phyloP scores from a whole-genome alignment of 2,888 invertebrate species.

The Heteropelma amictum region DNA sequence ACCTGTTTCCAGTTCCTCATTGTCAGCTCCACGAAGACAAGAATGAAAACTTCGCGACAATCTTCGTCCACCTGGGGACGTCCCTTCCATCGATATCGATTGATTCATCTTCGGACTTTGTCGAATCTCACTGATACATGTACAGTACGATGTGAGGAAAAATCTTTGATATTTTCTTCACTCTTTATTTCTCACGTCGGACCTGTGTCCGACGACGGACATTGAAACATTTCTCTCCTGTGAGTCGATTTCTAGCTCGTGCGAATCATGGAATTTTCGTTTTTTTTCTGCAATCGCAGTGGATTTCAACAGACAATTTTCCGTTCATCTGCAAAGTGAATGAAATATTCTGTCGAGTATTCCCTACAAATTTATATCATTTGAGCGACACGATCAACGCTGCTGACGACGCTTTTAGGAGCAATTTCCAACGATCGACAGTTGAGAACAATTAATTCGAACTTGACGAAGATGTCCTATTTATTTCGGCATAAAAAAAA shows the following conservation, averaged over 20 bases:
- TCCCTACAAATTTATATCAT: neutral
- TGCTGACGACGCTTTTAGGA: too few species aligned
- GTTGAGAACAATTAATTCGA: too few species aligned
- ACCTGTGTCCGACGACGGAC: conserved; percentile 38
- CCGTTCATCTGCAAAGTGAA: conserved; percentile 66
- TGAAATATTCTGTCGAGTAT: conserved; percentile 51
- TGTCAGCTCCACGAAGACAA: conserved; percentile 81
- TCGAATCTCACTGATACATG: neutral
- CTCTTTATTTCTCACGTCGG: conserved; percentile 46
- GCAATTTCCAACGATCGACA: too few species aligned
- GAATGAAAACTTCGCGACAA: conserved; percentile 85
- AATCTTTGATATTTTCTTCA: too few species aligned
- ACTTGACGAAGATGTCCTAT: too few species aligned
- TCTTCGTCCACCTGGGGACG: conserved; percentile 78
- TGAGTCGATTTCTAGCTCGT: neutral
- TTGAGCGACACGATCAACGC: too few species aligned
- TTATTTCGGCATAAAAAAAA: too few species aligned
- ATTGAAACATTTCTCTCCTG: conserved; percentile 39
- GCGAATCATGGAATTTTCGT: neutral
- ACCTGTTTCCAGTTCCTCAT: conserved; percentile 77
- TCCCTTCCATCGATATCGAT: conserved; percentile 70
- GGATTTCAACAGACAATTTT: conserved; percentile 8
- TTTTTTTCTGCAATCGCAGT: conserved; percentile 15
- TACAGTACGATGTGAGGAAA: neutral
- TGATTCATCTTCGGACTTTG: conserved; percentile 48